Base-by-base conservation (phyloP, 2,113 vertebrate genomes). In the Bambusicola thoracicus region DNA sequence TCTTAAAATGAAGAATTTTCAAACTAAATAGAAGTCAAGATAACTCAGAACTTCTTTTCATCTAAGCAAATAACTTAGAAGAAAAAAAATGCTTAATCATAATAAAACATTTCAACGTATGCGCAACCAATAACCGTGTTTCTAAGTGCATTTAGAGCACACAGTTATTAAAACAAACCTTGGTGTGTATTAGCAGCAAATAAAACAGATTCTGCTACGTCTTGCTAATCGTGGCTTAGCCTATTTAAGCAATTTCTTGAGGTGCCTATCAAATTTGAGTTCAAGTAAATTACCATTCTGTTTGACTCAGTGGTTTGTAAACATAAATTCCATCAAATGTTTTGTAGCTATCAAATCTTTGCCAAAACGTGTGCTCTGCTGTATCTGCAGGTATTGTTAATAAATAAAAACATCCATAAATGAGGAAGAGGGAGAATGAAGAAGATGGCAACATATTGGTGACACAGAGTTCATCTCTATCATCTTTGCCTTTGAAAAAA, bases 191-290 rank as follows among this genome's bases (percentile, higher is more conserved):
- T 85, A 95, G 56, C 78, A 78, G 53, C 75, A 88, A 93, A 86
- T 92, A 94, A 95, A 92, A 5, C 41, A 58, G 18, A 11, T 56
- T 40, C 77, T 92, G 74, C 74, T 76, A 17, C 43, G 38, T 62
- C 78, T 82, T 93, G 84, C 80, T 96, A 85, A 95, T 73, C 89
- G 53, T 29, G 46, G 81, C 43, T 85, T 40, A 36, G 11, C 79
- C 70, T 72, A 94, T 95, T 91, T 94, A 90, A 92, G 77, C 82
- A 92, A 91, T 96, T 94, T 95, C 83, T 73, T 84, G 38, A 93
- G 53, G 32, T 83, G 78, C 68, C 89, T 70, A 22, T 96, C 87
- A 95, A 82, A 91, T 44, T 41, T 5, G 8, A 70, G 70, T n/a
- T 84, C 75, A 79, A 65, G 27, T 53, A 66, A 65, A 51, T 38